Evolutionary conservation across 2,113 vertebrate species (phyloP).

Genomic region (Monarcha castaneiventris): DNA sequence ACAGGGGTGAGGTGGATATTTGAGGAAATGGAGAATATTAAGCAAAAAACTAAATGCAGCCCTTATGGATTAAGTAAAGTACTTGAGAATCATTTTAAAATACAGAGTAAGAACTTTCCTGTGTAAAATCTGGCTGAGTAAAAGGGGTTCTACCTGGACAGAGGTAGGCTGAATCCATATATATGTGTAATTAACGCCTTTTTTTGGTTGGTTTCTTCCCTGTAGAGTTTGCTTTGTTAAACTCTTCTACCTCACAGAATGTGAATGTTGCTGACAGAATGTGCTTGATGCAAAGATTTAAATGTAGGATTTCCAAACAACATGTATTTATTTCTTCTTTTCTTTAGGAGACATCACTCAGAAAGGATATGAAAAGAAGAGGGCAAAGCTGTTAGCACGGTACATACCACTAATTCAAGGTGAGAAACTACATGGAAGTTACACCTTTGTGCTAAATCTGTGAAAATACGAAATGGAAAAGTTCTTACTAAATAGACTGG

Average conservation of each 20-base stretch:
- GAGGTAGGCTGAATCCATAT: background rate
- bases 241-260: background rate
- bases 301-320: background rate
- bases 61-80: background rate
- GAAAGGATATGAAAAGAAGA: conserved; percentile 82
- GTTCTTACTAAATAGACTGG: background rate
- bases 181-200: background rate
- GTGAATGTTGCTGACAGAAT: background rate
- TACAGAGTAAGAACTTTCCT: background rate
- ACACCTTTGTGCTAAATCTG: background rate
- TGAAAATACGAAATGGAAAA: background rate
- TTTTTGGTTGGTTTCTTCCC: background rate
- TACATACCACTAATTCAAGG: conserved; percentile 76
- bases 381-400: conserved; percentile 75
- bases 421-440: conserved; percentile 5
- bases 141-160: background rate
- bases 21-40: background rate
- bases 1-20: background rate
- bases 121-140: background rate
- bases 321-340: background rate
- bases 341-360: conserved; percentile 80
- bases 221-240: background rate
- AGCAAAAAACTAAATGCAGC: background rate
- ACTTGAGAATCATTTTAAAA: background rate
- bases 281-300: background rate